Evolutionary conservation across 2,797 vertebrate species (phyloP).

Genomic region (Aplochiton taeniatus): DNA sequence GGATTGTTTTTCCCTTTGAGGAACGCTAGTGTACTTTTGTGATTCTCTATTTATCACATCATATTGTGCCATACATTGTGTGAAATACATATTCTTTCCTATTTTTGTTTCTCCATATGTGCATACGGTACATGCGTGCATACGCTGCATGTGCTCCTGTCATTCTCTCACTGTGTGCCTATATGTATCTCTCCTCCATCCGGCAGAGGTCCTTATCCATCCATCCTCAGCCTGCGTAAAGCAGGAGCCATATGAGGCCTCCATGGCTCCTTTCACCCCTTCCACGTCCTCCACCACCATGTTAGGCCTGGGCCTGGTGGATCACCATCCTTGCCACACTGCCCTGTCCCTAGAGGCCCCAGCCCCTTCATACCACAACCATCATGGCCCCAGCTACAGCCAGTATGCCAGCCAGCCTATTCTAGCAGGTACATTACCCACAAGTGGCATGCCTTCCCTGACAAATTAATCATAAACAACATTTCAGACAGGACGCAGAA

Average conservation of each 20-base stretch:
- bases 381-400: constrained; percentile 71
- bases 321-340: constrained; percentile 74
- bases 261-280: constrained; percentile 69
- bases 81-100: background rate
- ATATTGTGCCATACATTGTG: background rate
- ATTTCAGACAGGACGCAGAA: no score
- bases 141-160: background rate
- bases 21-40: no score
- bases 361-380: constrained; percentile 74
- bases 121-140: background rate
- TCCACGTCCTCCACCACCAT: constrained; percentile 64
- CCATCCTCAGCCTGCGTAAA: constrained; percentile 75
- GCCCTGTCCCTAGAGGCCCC: constrained; percentile 74
- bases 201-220: constrained; percentile 66
- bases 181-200: constrained; percentile 51
- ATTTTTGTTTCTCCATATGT: constrained; percentile 23
- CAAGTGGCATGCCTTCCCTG: background rate
- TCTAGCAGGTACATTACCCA: constrained; percentile 67
- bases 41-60: no score
- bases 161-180: constrained; percentile 19
- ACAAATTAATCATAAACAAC: no score
- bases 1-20: no score
- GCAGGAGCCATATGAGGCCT: constrained; percentile 73
- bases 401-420: constrained; percentile 75
- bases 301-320: constrained; percentile 71